Base-by-base conservation (phyloP, 2,888 invertebrate genomes). In the Hypolimnas misippus region DNA sequence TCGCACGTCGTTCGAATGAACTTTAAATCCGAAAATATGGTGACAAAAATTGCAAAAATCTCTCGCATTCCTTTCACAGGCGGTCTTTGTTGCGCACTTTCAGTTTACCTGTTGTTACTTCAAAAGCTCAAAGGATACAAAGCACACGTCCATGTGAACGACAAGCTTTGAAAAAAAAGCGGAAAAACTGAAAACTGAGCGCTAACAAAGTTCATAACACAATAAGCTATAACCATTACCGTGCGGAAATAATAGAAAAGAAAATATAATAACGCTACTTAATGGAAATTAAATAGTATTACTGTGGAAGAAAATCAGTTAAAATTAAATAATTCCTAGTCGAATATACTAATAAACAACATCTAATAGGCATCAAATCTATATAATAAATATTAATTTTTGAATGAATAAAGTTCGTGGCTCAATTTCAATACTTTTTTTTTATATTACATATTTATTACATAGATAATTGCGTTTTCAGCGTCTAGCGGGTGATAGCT, bases 401-500 rank as follows among this genome's bases (percentile, higher is more conserved):
- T 35, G 35, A 3, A n/a, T 42, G 16, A 17, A 33, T 33, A 33
- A 8, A 33, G 8, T 33, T 33, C 17, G 10, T 17, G 40, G n/a
- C n/a, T n/a, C n/a, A n/a, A n/a, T n/a, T n/a, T n/a, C n/a, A n/a
- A n/a, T n/a, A n/a, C n/a, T n/a, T n/a, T n/a, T n/a, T n/a, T n/a
- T n/a, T n/a, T n/a, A n/a, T n/a, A n/a, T n/a, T n/a, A n/a, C n/a
- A n/a, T n/a, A n/a, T 38, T n/a, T n/a, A 38, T 12, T 42, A 25
- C 35, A 12, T 17, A 53, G 38, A 60, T 10, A 1, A 16, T 49
- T 60, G 17, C 29, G 29, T 49, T 29, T 29, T 29, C 3, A 29
- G 49, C 21, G 21, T 21, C 14, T 49, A 12, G 49, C 29, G 49
- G 49, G 49, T 29, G 29, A 49, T 29, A 19, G 73, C 73, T 71